phyloP scores from a whole-genome alignment of 1,140 invertebrate genomes.

The Pinna nobilis region DNA sequence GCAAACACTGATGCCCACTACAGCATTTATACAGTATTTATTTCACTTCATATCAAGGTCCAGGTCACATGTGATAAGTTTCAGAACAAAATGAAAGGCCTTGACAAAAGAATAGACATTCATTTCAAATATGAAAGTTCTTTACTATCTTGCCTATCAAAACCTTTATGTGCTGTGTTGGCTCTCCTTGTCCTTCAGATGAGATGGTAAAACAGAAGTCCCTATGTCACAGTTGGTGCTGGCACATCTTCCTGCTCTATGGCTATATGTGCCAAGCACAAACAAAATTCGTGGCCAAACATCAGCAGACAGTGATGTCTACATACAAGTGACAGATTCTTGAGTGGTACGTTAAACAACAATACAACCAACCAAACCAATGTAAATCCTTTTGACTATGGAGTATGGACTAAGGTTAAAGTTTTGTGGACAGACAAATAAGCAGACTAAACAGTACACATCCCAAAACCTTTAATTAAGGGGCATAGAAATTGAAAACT shows the following conservation, averaged over 20 bases:
- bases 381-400: neutral
- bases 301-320: no score
- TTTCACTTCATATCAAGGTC: constrained; percentile 1
- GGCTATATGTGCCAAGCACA: no score
- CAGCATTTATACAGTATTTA: neutral
- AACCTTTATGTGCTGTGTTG: neutral
- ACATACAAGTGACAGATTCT: no score
- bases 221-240: no score
- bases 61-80: neutral
- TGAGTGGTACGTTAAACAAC: no score
- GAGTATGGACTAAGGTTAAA: neutral
- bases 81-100: neutral
- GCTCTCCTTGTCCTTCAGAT: neutral
- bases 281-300: no score
- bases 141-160: neutral
- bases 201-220: no score
- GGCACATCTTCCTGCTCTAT: no score
- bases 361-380: neutral
- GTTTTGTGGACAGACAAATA: neutral
- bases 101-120: neutral
- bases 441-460: neutral
- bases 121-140: neutral
- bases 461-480: neutral
- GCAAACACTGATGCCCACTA: neutral
- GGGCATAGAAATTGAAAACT: neutral